Conservation (phyloP, 1,140 invertebrate species). For the Eurosta solidaginis region DNA sequence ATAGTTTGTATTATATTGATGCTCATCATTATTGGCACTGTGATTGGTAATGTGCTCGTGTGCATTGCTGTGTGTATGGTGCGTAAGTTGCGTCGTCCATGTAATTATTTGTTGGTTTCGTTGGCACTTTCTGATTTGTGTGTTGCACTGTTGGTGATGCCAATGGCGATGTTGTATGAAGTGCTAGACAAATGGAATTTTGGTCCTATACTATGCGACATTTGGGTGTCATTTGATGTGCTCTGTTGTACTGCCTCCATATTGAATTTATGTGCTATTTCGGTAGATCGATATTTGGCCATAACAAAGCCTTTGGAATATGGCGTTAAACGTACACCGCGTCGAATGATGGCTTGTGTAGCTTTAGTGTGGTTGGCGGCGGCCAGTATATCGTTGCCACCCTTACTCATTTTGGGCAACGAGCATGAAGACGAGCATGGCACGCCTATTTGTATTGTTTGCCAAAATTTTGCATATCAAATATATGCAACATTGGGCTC, state of each 20-base stretch:
- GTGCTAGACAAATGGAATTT: slow-evolving; percentile 84
- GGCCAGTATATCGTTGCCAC: slow-evolving; percentile 86
- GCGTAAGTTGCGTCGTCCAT: slow-evolving; percentile 79
- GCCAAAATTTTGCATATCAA: slow-evolving; percentile 86
- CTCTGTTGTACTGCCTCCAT: slow-evolving; percentile 87
- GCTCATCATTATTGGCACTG: slow-evolving; percentile 77
- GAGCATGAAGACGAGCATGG: slow-evolving; percentile 69
- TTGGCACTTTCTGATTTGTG: slow-evolving; percentile 87
- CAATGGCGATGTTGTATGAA: slow-evolving; percentile 80
- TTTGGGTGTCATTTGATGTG: slow-evolving; percentile 84
- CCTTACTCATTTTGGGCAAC: slow-evolving; percentile 86
- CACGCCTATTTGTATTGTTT: slow-evolving; percentile 78
- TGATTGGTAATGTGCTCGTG: slow-evolving; percentile 88
- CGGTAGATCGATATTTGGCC: slow-evolving; percentile 85
- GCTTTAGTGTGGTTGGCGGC: slow-evolving; percentile 87
- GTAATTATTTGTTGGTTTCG: slow-evolving; percentile 88
- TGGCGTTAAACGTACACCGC: slow-evolving; percentile 82
- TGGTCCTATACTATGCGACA: slow-evolving; percentile 80
- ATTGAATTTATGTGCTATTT: slow-evolving; percentile 90
- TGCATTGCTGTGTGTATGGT: slow-evolving; percentile 87
- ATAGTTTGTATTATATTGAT: slow-evolving; percentile 73
- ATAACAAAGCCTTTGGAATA: slow-evolving; percentile 91
- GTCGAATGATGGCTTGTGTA: slow-evolving; percentile 82
- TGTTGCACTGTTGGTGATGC: slow-evolving; percentile 83
- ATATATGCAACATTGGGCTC: slow-evolving; percentile 88